phyloP scores from a whole-genome alignment of 2,797 vertebrate genomes.

The Basileuterus tristriatus region DNA sequence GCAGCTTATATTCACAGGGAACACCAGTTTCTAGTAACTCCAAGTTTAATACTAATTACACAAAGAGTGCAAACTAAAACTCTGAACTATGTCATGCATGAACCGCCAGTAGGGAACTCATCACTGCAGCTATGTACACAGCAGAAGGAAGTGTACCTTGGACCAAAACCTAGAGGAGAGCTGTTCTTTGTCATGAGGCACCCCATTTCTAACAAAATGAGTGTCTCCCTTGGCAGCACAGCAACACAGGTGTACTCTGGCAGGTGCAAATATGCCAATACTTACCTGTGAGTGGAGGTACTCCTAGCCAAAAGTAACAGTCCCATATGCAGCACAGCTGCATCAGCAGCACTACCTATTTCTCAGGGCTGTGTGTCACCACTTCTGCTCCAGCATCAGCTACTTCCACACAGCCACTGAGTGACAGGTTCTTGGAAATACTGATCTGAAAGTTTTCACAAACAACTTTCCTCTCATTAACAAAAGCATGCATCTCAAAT shows the following conservation, averaged over 20 bases:
- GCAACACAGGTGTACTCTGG: neutral
- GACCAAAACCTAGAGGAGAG: neutral
- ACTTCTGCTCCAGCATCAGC: neutral
- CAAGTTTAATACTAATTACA: neutral
- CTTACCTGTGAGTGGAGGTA: neutral
- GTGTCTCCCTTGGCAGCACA: neutral
- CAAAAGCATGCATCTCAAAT: neutral
- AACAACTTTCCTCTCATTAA: neutral
- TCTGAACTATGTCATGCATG: neutral
- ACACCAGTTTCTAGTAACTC: neutral
- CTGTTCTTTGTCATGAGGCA: neutral
- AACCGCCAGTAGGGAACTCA: neutral
- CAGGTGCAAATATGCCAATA: neutral
- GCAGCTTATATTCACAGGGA: neutral
- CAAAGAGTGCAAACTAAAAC: neutral
- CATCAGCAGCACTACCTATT: neutral
- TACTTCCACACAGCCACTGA: accelerated
- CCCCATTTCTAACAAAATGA: neutral
- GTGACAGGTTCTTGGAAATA: neutral
- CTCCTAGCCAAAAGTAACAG: neutral
- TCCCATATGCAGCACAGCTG: neutral
- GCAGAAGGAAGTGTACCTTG: neutral
- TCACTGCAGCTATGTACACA: neutral
- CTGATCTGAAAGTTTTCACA: neutral
- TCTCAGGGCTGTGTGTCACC: neutral